Evolutionary conservation across 1,140 invertebrate genomes (phyloP).

Genomic region (Hypsibius dujardini): DNA sequence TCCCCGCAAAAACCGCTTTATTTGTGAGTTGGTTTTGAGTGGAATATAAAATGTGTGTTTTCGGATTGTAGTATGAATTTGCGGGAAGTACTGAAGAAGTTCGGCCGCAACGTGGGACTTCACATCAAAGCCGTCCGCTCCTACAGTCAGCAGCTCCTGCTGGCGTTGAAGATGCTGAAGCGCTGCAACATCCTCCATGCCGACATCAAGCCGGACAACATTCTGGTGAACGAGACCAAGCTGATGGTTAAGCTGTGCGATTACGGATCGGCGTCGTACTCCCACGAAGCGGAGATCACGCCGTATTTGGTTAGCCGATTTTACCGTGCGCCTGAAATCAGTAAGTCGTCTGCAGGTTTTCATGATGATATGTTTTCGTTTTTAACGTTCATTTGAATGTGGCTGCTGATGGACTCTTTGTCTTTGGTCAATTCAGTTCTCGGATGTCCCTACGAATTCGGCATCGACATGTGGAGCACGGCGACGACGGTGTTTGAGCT

Average conservation of each 20-base stretch:
- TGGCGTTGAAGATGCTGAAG: conserved; percentile 82
- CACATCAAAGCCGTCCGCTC: conserved; percentile 93
- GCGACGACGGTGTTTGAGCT: conserved; percentile 95
- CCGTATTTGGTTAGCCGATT: conserved; percentile 96
- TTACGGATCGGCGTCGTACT: conserved; percentile 91
- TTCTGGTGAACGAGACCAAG: conserved; percentile 94
- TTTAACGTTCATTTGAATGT: too few relatives aligned
- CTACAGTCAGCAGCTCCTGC: conserved; percentile 85
- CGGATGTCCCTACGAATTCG: conserved; percentile 86
- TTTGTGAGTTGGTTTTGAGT: too few relatives aligned
- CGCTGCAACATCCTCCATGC: conserved; percentile 92
- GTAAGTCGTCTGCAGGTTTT: conserved; percentile 40
- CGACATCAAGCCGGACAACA: conserved; percentile 99
- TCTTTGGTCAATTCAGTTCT: conserved; percentile 44
- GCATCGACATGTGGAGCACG: conserved; percentile 96
- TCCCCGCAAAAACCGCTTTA: conserved; percentile 19
- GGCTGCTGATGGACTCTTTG: conserved; percentile 2
- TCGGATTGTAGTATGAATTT: conserved; percentile 41
- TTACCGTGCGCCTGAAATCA: conserved; percentile 96
- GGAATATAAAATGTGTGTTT: too few relatives aligned
- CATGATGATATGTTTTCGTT: too few relatives aligned
- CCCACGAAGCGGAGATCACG: conserved; percentile 88
- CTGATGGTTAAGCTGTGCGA: conserved; percentile 89
- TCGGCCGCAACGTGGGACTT: conserved; percentile 88
- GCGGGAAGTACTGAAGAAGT: conserved; percentile 76